These are phyloP conservation scores for Bos taurus DNA, from an alignment of 2,113 vertebrate species.

Conservation along the genomic window ARS-UCD2.0 NC_037335.1:91485501-91486000, in stretches of 20 bases:
- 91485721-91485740: not conserved
- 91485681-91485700: not conserved
- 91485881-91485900: not conserved
- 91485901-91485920: conserved; percentile 30
- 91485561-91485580: not conserved
- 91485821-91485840: conserved; percentile 26
- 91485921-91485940: conserved; percentile 27
- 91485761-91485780: conserved; percentile 19
- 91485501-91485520: not conserved
- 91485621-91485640: not conserved
- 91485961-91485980: not conserved
- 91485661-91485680: not conserved
- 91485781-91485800: conserved; percentile 21
- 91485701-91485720: not conserved
- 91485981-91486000: not conserved
- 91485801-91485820: not conserved
- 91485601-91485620: not conserved
- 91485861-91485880: not conserved
- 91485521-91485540: not conserved
- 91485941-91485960: conserved; percentile 36
- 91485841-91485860: conserved; percentile 43
- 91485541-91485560: not conserved
- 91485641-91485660: not conserved
- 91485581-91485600: not conserved
- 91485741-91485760: not conserved